Evolutionary conservation across 2,113 vertebrate genomes (phyloP).

Genomic region (Ailurus styani): DNA sequence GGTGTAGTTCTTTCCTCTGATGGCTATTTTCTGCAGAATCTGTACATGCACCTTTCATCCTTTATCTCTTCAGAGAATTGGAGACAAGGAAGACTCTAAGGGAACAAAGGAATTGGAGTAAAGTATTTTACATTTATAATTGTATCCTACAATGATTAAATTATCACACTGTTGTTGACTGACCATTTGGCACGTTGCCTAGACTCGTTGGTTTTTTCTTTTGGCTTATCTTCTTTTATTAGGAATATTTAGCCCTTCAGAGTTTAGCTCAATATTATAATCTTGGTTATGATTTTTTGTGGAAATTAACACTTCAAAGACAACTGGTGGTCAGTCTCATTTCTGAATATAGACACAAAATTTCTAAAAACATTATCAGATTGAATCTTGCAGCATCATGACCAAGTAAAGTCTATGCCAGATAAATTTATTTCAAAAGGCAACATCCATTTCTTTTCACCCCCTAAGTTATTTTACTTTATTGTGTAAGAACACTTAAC

Average conservation of each 20-base stretch:
- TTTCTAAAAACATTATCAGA: neutral
- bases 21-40: neutral
- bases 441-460: neutral
- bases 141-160: neutral
- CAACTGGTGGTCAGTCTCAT: neutral
- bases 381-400: neutral
- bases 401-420: neutral
- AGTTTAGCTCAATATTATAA: neutral
- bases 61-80: neutral
- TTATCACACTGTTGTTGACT: neutral
- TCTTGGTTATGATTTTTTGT: neutral
- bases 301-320: neutral
- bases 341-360: neutral
- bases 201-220: neutral
- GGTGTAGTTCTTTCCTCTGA: neutral
- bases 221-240: neutral
- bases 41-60: neutral
- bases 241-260: neutral
- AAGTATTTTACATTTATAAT: neutral
- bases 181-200: neutral
- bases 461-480: neutral
- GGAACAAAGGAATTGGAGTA: neutral
- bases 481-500: neutral
- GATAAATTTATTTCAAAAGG: neutral
- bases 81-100: neutral